These are phyloP conservation scores for Steromphala cineraria DNA, from an alignment of 2,888 invertebrate species.

Conservation along the genomic window DNA sequence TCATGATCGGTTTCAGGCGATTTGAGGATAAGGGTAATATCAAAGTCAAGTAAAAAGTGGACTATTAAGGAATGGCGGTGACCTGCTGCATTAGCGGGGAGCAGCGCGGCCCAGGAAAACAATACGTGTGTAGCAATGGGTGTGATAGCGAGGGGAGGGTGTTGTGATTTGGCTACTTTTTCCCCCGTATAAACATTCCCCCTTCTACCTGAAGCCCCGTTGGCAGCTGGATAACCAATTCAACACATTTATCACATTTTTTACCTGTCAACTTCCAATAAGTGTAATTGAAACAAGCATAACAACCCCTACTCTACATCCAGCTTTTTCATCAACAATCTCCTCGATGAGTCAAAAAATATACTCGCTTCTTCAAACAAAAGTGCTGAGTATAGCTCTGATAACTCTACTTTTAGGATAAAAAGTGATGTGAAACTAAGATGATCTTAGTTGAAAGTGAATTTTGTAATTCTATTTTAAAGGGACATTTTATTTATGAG, in stretches of 20 bases:
- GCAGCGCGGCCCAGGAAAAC: not conserved
- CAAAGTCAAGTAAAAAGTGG: not conserved
- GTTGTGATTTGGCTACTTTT: not conserved
- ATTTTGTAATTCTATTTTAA: too few relatives aligned
- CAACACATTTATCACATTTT: constrained; percentile 20
- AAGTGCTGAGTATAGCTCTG: too few relatives aligned
- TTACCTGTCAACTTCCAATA: constrained; percentile 20
- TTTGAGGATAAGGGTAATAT: constrained; percentile 15
- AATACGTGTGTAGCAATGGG: constrained; percentile 1
- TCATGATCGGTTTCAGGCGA: not conserved
- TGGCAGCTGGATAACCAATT: constrained; percentile 16
- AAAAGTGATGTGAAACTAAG: too few relatives aligned
- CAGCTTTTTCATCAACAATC: not conserved
- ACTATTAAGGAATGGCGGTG: constrained; percentile 8
- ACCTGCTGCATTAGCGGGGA: not conserved
- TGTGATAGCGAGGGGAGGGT: constrained; percentile 6
- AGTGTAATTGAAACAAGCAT: constrained; percentile 16
- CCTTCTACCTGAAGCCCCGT: not conserved
- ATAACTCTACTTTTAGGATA: too few relatives aligned
- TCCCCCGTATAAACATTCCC: not conserved
- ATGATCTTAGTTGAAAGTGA: too few relatives aligned
- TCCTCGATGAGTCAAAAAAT: too few relatives aligned
- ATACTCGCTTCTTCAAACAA: too few relatives aligned
- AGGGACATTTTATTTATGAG: too few relatives aligned
- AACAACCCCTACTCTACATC: constrained; percentile 2